phyloP scores from a whole-genome alignment of 2,888 invertebrate species.

The Protonemura montana region DNA sequence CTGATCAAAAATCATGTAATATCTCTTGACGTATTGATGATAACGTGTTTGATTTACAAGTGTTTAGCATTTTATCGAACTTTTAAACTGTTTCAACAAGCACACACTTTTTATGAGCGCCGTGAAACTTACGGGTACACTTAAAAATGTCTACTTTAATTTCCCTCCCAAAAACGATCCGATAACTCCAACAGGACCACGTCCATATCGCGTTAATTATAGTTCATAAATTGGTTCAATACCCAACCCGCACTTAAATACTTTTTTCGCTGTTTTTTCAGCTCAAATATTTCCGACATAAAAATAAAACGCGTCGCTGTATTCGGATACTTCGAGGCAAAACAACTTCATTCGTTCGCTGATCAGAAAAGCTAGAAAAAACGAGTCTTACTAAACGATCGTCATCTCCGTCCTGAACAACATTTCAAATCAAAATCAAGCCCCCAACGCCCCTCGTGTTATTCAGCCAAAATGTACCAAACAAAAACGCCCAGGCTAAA shows the following conservation, averaged over 20 bases:
- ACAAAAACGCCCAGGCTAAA: background rate
- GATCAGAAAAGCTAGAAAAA: background rate
- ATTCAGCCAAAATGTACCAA: background rate
- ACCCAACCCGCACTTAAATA: background rate
- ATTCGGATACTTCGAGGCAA: background rate
- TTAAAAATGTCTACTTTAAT: background rate
- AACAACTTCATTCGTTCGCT: background rate
- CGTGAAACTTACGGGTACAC: background rate
- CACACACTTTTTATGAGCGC: background rate
- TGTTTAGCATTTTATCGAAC: conserved; percentile 4
- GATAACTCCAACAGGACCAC: background rate
- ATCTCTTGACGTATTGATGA: conserved; percentile 7
- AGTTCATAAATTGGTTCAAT: background rate
- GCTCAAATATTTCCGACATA: background rate
- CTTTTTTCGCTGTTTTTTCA: background rate
- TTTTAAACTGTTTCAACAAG: background rate
- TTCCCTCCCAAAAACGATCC: background rate
- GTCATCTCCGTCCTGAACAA: background rate
- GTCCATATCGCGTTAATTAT: conserved; percentile 12
- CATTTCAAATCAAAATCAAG: background rate
- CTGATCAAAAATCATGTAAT: conserved; percentile 32
- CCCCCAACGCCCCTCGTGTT: background rate
- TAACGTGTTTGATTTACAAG: conserved; percentile 7
- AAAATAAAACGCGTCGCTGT: background rate
- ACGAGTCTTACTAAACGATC: background rate